Percentiles rank a stretch among this genome's conserved stretches.
Conservation (phyloP, 2,113 vertebrate species). For the Anarhynchus alexandrinus region DNA sequence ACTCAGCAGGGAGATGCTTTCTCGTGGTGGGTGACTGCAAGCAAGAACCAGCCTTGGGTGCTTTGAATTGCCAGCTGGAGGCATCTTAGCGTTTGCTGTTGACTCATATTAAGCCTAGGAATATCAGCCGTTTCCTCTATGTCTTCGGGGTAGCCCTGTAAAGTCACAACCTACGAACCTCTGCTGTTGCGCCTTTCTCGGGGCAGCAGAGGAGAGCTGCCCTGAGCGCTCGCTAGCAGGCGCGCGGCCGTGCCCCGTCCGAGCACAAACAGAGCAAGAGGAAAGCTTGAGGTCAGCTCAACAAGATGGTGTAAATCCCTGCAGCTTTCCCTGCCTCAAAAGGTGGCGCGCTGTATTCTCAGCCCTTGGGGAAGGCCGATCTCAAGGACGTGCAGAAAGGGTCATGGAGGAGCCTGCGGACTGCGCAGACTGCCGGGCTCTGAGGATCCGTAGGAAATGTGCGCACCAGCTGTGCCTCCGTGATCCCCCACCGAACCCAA, state of each 20-base stretch:
- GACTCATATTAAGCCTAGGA: background rate
- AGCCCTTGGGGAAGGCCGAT: background rate
- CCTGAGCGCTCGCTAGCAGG: accelerated
- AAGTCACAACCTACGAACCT: background rate
- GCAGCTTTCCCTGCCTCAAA: background rate
- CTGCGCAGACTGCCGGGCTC: background rate
- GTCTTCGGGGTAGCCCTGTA: background rate
- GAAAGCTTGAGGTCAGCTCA: no score
- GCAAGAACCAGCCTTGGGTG: background rate
- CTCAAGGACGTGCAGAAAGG: background rate
- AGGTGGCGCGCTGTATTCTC: background rate
- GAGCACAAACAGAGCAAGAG: background rate
- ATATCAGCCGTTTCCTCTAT: background rate
- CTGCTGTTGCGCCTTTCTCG: accelerated
- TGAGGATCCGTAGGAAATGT: background rate
- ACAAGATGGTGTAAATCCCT: accelerated
- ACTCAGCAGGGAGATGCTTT: background rate
- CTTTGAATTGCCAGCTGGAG: background rate
- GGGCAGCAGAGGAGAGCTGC: accelerated
- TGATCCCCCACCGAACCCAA: background rate
- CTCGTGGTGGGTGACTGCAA: background rate
- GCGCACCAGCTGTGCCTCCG: background rate
- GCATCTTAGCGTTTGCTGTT: background rate
- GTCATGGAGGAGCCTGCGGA: background rate
- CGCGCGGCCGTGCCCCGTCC: background rate